These are phyloP conservation scores for Sinocyclocheilus grahami DNA, from an alignment of 2,113 vertebrate species.

Conservation along the genomic window DNA sequence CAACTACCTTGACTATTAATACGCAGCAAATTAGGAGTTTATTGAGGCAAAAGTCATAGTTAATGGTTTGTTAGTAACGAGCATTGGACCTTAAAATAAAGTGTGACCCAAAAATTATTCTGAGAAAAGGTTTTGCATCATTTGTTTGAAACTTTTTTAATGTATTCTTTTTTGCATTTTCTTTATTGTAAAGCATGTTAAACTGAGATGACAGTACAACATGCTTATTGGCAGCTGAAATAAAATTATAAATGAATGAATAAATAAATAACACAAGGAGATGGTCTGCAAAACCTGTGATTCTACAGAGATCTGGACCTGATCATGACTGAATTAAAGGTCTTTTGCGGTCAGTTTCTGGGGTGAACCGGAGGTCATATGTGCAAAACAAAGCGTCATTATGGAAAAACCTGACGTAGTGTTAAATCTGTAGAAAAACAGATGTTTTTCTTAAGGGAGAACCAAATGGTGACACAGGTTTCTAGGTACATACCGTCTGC, in stretches of 20 bases:
- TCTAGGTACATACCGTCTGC: constrained; percentile 29
- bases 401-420: background rate
- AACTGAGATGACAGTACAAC: no score
- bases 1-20: no score
- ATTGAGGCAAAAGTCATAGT: no score
- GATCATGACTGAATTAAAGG: background rate
- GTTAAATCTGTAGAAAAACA: constrained; percentile 10
- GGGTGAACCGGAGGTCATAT: background rate
- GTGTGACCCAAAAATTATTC: no score
- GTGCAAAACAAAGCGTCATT: background rate
- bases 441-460: constrained; percentile 1
- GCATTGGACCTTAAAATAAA: no score
- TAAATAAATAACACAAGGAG: background rate
- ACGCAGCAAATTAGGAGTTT: no score
- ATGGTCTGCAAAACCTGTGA: background rate
- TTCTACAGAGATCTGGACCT: background rate
- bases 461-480: background rate
- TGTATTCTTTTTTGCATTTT: background rate
- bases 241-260: background rate
- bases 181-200: background rate
- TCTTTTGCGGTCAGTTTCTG: background rate
- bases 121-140: no score
- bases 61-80: no score
- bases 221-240: no score
- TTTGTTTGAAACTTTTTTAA: no score